These are phyloP conservation scores for Heliconius cydno DNA, from an alignment of 2,888 invertebrate species.

Conservation along the genomic window DNA sequence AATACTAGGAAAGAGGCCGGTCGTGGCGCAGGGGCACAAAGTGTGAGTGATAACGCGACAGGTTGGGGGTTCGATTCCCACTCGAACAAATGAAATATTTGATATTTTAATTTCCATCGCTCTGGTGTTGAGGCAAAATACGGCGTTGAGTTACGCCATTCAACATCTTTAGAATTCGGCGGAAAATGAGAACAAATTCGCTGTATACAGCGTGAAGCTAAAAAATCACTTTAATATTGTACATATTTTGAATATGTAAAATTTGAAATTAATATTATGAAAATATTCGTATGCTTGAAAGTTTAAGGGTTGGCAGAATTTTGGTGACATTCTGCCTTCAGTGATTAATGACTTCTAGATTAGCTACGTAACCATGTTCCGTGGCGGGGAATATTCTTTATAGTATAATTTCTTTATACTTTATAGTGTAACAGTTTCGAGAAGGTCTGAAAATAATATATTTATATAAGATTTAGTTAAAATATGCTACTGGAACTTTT, in stretches of 20 bases:
- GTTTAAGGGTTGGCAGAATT: not conserved
- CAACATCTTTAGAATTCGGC: too few species aligned
- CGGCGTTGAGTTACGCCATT: too few species aligned
- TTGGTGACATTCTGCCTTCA: not conserved
- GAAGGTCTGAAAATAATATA: not conserved
- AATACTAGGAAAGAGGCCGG: too few species aligned
- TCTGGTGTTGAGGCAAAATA: too few species aligned
- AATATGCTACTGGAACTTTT: not conserved
- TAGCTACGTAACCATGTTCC: not conserved
- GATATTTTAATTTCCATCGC: too few species aligned
- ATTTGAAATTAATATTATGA: not conserved
- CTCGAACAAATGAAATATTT: too few species aligned
- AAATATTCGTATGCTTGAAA: not conserved
- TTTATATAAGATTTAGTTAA: not conserved
- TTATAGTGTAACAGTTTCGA: too few species aligned
- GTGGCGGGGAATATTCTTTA: not conserved
- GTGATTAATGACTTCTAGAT: slow-evolving; percentile 18
- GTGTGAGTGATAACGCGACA: too few species aligned
- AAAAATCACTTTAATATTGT: not conserved
- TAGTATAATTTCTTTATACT: too few species aligned
- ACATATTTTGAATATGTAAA: not conserved
- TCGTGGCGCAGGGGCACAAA: too few species aligned
- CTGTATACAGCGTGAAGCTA: not conserved
- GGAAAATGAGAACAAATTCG: too few species aligned
- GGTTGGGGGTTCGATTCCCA: too few species aligned